These are phyloP conservation scores for Daubentonia madagascariensis DNA, from an alignment of 2,113 vertebrate genomes.

Conservation along the genomic window DNA sequence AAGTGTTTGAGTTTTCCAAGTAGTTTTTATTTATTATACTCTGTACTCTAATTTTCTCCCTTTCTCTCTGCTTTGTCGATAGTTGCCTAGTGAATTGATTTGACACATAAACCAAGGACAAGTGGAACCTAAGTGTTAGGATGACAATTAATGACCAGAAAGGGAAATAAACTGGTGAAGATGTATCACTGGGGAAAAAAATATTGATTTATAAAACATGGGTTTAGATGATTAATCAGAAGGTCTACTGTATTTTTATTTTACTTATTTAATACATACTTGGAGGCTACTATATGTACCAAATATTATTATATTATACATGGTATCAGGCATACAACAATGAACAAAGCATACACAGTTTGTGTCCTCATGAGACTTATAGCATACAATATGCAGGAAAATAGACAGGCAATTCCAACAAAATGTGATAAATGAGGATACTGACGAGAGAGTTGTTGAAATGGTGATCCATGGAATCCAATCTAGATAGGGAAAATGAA, in stretches of 20 bases:
- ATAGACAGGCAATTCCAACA: neutral
- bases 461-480: neutral
- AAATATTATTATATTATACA: neutral
- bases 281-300: neutral
- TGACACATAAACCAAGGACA: neutral
- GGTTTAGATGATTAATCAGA: neutral
- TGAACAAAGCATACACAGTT: conserved; percentile 21
- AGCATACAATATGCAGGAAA: neutral
- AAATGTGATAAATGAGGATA: conserved; percentile 11
- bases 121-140: neutral
- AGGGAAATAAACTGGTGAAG: neutral
- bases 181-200: neutral
- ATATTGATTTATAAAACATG: neutral
- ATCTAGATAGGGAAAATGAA: neutral
- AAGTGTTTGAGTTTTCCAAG: neutral
- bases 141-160: neutral
- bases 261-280: neutral
- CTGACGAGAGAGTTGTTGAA: neutral
- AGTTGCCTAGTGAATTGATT: neutral
- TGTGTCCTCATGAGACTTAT: neutral
- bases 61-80: neutral
- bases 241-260: neutral
- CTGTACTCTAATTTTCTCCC: neutral
- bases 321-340: neutral
- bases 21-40: conserved; percentile 8